Evolutionary conservation across 37 sponge, comb jelly and placozoan genomes (phyloP).

Genomic region (Cladorhizidae sp.): DNA sequence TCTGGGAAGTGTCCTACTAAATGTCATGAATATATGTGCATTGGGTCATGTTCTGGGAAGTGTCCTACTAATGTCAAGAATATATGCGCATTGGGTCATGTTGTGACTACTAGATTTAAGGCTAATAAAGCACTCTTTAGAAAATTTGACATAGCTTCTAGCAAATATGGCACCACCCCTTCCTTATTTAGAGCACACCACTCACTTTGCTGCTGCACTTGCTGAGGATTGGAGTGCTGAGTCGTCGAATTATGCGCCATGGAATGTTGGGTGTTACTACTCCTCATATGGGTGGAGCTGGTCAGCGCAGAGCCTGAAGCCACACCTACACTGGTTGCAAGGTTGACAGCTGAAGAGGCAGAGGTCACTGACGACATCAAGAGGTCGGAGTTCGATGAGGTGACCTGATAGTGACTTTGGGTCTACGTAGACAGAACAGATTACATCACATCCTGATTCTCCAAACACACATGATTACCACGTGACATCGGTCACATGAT

Average conservation of each 20-base stretch:
- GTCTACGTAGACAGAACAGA: background rate
- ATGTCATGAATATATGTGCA: too few relatives aligned
- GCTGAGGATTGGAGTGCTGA: conserved; percentile 1
- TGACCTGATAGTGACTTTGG: background rate
- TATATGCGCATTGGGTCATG: too few relatives aligned
- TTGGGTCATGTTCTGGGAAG: too few relatives aligned
- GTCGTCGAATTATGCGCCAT: background rate
- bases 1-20: too few relatives aligned
- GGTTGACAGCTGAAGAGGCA: background rate
- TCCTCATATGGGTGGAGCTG: conserved; percentile 11
- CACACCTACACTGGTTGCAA: conserved; percentile 10
- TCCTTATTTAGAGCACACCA: background rate
- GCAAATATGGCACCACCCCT: too few relatives aligned
- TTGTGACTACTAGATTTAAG: too few relatives aligned
- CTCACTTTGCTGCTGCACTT: background rate
- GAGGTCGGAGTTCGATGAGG: conserved; percentile 9
- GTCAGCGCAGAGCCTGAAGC: background rate
- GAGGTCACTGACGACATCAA: background rate
- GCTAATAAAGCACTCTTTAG: too few relatives aligned
- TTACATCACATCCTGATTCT: background rate
- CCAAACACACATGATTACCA: background rate
- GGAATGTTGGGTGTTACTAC: background rate
- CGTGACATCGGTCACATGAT: too few relatives aligned
- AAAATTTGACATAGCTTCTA: too few relatives aligned
- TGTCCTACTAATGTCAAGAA: too few relatives aligned